These are phyloP conservation scores for Cepphus grylle DNA, from an alignment of 2,113 vertebrate species.

Conservation along the genomic window DNA sequence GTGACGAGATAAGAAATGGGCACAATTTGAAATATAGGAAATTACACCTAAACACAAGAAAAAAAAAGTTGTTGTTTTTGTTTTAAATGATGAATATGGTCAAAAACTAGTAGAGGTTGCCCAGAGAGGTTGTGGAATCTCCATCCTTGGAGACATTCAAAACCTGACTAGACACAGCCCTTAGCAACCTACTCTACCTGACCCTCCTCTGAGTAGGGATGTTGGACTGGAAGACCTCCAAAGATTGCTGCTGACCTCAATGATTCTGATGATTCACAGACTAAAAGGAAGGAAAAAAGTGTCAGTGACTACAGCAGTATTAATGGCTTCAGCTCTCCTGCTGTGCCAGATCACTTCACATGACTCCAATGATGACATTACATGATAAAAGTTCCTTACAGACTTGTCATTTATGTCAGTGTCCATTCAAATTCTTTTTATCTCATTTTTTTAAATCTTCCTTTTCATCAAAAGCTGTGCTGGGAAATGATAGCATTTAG, in stretches of 20 bases:
- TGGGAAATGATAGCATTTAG: neutral
- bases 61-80: neutral
- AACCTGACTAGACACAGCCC: fast-evolving
- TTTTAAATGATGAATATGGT: neutral
- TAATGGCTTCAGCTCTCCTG: neutral
- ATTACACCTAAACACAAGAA: neutral
- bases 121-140: neutral
- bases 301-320: neutral
- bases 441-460: neutral
- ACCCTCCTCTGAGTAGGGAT: neutral
- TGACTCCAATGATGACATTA: neutral
- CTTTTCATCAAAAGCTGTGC: neutral
- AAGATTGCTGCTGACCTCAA: neutral
- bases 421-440: neutral
- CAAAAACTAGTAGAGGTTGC: neutral
- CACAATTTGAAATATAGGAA: neutral
- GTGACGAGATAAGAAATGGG: neutral
- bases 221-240: neutral
- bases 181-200: neutral
- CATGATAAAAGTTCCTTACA: neutral
- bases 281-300: neutral
- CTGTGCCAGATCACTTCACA: neutral
- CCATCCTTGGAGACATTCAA: neutral
- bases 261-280: neutral
- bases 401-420: neutral